A percentile compares a stretch with the other conserved stretches of the same genome.
Conservation (phyloP, 2,797 vertebrate genomes). For the Sternarchorhynchus goeldii region DNA sequence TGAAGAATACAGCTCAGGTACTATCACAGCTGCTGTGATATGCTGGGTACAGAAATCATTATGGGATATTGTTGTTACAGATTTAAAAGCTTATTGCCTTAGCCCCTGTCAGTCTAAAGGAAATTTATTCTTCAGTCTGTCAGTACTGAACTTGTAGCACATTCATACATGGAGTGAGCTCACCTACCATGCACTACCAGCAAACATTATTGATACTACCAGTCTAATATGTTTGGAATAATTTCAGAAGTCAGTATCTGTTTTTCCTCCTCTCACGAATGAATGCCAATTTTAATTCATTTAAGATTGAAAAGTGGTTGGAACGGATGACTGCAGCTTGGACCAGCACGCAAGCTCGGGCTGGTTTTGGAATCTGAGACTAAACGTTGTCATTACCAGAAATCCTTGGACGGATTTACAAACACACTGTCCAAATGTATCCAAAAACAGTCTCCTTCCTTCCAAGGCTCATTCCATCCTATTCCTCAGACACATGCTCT, state of each 20-base stretch:
- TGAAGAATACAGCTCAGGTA: no score
- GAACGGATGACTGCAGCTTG: neutral
- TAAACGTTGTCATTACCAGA: constrained; percentile 18
- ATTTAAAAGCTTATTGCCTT: no score
- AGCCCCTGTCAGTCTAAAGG: no score
- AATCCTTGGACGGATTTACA: constrained; percentile 18
- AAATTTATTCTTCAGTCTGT: neutral
- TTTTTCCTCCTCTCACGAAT: neutral
- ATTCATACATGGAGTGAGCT: neutral
- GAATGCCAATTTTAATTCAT: neutral
- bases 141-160: neutral
- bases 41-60: no score
- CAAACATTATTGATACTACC: neutral
- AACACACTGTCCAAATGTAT: neutral
- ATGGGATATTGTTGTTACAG: no score
- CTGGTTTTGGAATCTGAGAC: no score
- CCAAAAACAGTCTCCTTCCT: no score
- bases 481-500: neutral
- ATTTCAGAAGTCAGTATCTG: neutral
- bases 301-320: neutral
- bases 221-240: neutral
- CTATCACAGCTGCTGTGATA: no score
- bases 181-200: neutral
- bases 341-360: neutral
- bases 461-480: neutral